A percentile compares a stretch with the other conserved stretches of the same genome.
phyloP scores from a whole-genome alignment of 2,888 invertebrate species.

The Temnothorax rugatulus region DNA sequence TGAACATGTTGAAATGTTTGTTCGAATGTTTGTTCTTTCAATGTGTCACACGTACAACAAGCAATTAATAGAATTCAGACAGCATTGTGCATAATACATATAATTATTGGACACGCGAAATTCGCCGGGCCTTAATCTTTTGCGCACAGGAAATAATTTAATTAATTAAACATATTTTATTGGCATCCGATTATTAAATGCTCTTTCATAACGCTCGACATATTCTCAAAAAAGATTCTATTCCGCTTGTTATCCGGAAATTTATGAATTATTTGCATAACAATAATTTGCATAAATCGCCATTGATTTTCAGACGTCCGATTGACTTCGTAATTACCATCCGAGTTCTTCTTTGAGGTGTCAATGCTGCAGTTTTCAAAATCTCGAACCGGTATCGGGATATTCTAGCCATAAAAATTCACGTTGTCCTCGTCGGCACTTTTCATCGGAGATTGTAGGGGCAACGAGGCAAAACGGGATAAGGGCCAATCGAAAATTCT shows the following conservation, averaged over 20 bases:
- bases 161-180: slow-evolving; percentile 48
- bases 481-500: slow-evolving; percentile 60
- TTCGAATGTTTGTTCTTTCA: slow-evolving; percentile 19
- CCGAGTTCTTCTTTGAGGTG: not conserved
- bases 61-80: slow-evolving; percentile 39
- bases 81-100: slow-evolving; percentile 12
- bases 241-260: not conserved
- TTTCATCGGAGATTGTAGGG: slow-evolving; percentile 18
- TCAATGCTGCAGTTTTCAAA: not conserved
- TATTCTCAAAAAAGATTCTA: not conserved
- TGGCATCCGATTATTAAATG: slow-evolving; percentile 22
- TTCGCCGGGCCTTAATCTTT: slow-evolving; percentile 39
- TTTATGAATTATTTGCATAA: slow-evolving; percentile 5
- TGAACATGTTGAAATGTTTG: slow-evolving; percentile 8
- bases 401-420: slow-evolving; percentile 11
- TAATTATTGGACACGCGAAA: slow-evolving; percentile 34
- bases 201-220: slow-evolving; percentile 10
- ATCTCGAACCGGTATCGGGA: not conserved
- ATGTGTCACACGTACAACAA: slow-evolving; percentile 16
- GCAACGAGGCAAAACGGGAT: slow-evolving; percentile 43
- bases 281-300: not conserved
- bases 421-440: slow-evolving; percentile 23
- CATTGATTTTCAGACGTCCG: not conserved
- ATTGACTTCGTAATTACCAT: not conserved
- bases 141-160: slow-evolving; percentile 30